Evolutionary conservation across 2,113 vertebrate species (phyloP).

Genomic region (Gymnobelideus leadbeateri): DNA sequence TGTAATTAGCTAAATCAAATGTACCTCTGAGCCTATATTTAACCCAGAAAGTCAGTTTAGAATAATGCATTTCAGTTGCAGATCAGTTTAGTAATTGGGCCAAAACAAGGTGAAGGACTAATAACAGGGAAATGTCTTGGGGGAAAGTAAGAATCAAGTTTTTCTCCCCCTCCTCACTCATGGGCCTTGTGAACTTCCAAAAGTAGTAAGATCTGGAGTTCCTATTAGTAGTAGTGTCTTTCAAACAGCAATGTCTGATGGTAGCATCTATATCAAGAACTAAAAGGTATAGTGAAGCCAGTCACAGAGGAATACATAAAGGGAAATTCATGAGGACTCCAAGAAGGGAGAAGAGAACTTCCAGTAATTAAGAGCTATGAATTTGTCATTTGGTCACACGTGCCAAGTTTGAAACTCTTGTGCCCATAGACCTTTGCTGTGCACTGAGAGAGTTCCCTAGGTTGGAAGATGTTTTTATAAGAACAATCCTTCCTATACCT

Average conservation of each 20-base stretch:
- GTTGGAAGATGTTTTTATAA: background rate
- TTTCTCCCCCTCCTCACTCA: background rate
- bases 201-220: background rate
- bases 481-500: background rate
- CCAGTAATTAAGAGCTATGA: background rate
- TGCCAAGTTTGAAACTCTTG: background rate
- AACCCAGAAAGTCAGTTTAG: background rate
- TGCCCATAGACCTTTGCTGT: background rate
- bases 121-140: background rate
- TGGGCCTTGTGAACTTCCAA: background rate
- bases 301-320: background rate
- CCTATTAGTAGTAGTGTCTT: background rate
- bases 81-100: background rate
- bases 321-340: background rate
- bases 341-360: background rate
- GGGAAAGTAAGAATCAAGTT: background rate
- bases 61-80: background rate
- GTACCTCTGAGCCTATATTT: background rate
- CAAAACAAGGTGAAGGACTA: background rate
- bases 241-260: background rate
- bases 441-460: background rate
- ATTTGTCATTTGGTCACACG: background rate
- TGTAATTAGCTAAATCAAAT: background rate
- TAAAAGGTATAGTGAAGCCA: background rate
- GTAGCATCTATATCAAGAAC: background rate